Evolutionary conservation across 2,888 invertebrate species (phyloP), one percentile per base, ranked within the genome.

Genomic region (Caprella mutica): DNA sequence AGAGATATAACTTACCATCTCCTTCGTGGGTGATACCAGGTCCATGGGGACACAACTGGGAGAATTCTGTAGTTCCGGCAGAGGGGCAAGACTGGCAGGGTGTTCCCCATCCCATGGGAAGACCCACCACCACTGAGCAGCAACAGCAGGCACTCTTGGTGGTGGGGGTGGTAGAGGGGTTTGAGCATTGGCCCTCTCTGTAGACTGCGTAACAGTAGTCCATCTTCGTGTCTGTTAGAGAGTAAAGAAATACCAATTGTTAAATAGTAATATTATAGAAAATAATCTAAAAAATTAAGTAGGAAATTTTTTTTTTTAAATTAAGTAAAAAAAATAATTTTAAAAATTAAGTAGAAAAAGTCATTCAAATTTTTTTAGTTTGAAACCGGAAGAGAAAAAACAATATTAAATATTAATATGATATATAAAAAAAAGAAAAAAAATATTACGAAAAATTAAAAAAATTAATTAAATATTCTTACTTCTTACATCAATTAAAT

Each of bases 81-180:
- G 78, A 74, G 0, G 89, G 89, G 69, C 90, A 90, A 0, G 82
- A 76, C 67, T 83, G 81, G 71, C 88, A 89, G 5, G 79, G 80
- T 1, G 79, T 83, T 2, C 90, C 90, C 88, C 88, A 90, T 8
- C 85, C 88, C 74, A 85, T 77, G 9, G 80, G 77, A 66, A 82
- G 78, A 1, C 83, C 84, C 66, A 78, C 68, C 38, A 81, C 77
- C 9, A 80, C 76, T 0, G 80, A 80, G 67, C 85, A 85, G 71
- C 90, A 90, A 70, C 90, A 90, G 67, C 89, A 90, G 68, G 83
- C 83, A 1, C 88, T 88, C 69, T 85, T 82, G 0, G 88, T 86
- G n/a, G 87, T 84, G 0, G 86, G 81, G 9, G 79, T 79, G 3
- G 80, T 77, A 0, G 85, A 83, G 0, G 87, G 86, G 64, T 83